Percentiles rank a stretch among this genome's conserved stretches.
phyloP scores from a whole-genome alignment of 2,888 invertebrate genomes.

The Sarcophaga caerulescens region DNA sequence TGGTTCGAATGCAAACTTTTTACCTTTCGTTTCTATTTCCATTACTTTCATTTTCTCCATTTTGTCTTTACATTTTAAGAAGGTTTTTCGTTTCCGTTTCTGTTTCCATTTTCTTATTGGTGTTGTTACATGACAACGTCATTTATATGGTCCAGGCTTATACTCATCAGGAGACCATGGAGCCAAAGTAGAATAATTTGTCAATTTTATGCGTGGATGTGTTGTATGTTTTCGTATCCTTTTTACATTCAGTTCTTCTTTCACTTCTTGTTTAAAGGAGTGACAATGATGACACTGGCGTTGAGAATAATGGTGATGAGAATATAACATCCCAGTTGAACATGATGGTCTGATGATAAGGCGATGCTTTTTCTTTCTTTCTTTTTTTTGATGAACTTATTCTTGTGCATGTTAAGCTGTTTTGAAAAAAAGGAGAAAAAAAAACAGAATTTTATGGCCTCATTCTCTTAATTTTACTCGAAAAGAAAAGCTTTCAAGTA shows the following conservation, averaged over 20 bases:
- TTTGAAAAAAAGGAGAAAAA: constrained; percentile 4
- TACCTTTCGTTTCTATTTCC: not conserved
- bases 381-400: not conserved
- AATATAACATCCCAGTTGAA: not conserved
- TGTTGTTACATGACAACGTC: not conserved
- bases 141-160: not conserved
- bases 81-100: not conserved
- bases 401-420: constrained; percentile 2
- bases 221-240: constrained; percentile 3
- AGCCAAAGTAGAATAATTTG: constrained; percentile 43
- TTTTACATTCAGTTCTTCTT: constrained; percentile 53
- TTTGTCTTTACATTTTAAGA: no score
- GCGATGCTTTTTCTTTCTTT: no score
- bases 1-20: not conserved
- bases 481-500: no score
- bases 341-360: not conserved
- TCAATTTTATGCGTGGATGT: constrained; percentile 49
- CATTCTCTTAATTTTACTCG: no score
- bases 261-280: constrained; percentile 29
- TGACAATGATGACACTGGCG: constrained; percentile 2
- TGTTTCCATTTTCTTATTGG: not conserved
- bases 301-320: constrained; percentile 15
- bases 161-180: not conserved
- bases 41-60: not conserved
- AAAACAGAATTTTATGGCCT: no score